A percentile compares a stretch with the other conserved stretches of the same genome.
phyloP scores from a whole-genome alignment of 2,888 invertebrate species.

The Phaonia tiefii region DNA sequence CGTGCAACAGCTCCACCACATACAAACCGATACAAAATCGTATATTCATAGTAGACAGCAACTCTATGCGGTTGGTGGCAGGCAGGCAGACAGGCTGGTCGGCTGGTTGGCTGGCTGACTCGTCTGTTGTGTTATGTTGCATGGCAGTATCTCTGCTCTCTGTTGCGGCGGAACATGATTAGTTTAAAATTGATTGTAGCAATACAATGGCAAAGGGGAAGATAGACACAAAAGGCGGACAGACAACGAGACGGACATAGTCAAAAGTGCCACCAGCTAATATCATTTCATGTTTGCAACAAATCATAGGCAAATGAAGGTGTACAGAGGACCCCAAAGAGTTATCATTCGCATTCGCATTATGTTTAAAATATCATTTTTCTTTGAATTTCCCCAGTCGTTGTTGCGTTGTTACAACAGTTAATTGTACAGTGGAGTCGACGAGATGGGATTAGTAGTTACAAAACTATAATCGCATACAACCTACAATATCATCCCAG shows the following conservation, averaged over 20 bases:
- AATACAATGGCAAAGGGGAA: neutral
- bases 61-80: conserved; percentile 4
- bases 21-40: neutral
- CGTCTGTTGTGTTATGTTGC: neutral
- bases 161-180: conserved; percentile 38
- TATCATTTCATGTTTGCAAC: conserved; percentile 58
- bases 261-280: conserved; percentile 51
- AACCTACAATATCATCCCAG: no score
- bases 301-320: conserved; percentile 61
- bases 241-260: neutral
- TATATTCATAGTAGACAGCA: neutral
- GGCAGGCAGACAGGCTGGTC: no score
- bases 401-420: neutral
- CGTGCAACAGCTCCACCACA: conserved; percentile 4
- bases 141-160: neutral
- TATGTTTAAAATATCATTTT: conserved; percentile 35
- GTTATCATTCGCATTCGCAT: conserved; percentile 60
- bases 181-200: conserved; percentile 52
- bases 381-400: neutral
- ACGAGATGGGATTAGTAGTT: neutral
- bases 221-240: no score
- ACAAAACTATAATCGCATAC: no score
- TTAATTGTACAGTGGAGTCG: neutral
- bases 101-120: conserved; percentile 12
- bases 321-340: conserved; percentile 32